Evolutionary conservation across 2,888 invertebrate species (phyloP), one percentile per base, ranked within the genome.

Genomic region (Diaperis boleti): DNA sequence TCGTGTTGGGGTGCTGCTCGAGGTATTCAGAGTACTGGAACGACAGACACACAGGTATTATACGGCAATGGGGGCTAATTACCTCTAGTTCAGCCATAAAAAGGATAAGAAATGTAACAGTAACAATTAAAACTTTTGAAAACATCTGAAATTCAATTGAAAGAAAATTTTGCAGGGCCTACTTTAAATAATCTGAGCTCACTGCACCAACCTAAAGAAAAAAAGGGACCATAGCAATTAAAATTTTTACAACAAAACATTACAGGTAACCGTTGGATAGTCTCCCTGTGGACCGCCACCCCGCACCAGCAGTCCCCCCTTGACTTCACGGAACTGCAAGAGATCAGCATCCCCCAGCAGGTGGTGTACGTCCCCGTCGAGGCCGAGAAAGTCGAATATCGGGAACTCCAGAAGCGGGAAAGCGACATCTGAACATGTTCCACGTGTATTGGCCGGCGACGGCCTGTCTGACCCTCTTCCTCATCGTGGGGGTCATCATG

Each of bases 261-360:
- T 26, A n/a, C n/a, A 91, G 94, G 93, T 45, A 94, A 92, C 79
- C 91, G 92, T 74, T 94, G 92, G 92, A 82, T 94, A 62, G 88
- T 92, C 11, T 90, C 94, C 1, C 84, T 95, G 78, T 95, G 92
- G 92, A 90, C 93, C 1, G 85, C 91, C 29, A 90, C 92, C 3
- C 94, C 94, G 0, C 90, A 92, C 78, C 89, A 91, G 69, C 92
- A 92, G 77, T 91, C 92, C 1, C 89, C 95, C 0, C 80, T 94
- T 2, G 94, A 94, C 78, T 86, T 91, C 50, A 88, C 89, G 0
- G 94, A 94, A 78, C 81, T 94, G 0, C 87, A 90, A 72, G 84
- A 70, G 10, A 70, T 84, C 79, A 55, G 81, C 78, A 74, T 74
- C 76, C 11, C 81, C 79, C 68, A 79, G 72, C 66, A 73, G 71